These are phyloP conservation scores for Drosophila tanythrix DNA, from an alignment of 2,888 invertebrate genomes.

Conservation along the genomic window DNA sequence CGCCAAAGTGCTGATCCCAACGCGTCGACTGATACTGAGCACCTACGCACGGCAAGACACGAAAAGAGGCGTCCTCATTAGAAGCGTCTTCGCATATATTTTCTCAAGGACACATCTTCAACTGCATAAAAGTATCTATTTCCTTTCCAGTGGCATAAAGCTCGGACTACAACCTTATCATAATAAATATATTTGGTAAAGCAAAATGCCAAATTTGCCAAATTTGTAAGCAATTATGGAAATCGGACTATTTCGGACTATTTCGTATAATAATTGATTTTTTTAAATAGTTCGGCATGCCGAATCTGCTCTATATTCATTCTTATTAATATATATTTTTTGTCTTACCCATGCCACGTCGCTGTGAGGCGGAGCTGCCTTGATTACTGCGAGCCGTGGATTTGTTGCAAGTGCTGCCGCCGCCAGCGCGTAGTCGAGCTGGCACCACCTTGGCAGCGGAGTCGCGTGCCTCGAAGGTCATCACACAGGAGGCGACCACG, in stretches of 20 bases:
- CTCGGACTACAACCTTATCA: accelerated
- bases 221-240: background rate
- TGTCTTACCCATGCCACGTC: constrained; percentile 82
- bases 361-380: constrained; percentile 82
- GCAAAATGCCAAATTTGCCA: background rate
- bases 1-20: constrained; percentile 89
- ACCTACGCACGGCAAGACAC: constrained; percentile 41
- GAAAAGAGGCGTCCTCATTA: background rate
- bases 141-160: background rate
- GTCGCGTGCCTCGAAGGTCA: constrained; percentile 99
- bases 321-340: background rate
- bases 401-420: constrained; percentile 78
- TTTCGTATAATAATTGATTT: background rate
- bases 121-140: background rate
- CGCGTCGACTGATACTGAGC: constrained; percentile 81
- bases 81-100: background rate
- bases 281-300: background rate
- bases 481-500: constrained; percentile 98
- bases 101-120: background rate
- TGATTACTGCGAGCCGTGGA: constrained; percentile 81
- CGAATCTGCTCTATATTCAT: background rate
- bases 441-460: constrained; percentile 96
- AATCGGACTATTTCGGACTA: background rate
- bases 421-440: constrained; percentile 87
- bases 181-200: background rate